Percentiles rank a stretch among this genome's conserved stretches.
Evolutionary conservation across 2,113 vertebrate genomes (phyloP).

Genomic region (Regulus satrapa): DNA sequence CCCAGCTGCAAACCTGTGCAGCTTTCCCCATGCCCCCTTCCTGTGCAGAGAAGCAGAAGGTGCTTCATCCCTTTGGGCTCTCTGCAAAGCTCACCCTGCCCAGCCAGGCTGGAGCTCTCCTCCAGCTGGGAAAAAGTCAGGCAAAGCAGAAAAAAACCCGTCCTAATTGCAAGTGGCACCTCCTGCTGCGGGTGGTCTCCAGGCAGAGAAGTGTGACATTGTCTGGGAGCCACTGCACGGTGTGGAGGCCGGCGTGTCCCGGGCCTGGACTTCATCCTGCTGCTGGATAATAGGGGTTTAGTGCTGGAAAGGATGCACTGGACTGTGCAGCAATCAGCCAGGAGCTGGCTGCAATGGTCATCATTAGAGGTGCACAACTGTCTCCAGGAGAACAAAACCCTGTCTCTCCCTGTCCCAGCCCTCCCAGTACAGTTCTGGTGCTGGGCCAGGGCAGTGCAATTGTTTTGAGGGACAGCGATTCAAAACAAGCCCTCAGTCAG

Average conservation of each 20-base stretch:
- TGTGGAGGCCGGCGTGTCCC: not conserved
- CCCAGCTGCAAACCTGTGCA: not conserved
- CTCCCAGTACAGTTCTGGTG: not conserved
- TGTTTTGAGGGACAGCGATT: not conserved
- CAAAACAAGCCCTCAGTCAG: not conserved
- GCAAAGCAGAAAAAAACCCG: not conserved
- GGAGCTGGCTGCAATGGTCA: not conserved
- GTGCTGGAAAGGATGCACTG: not conserved
- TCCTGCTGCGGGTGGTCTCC: not conserved
- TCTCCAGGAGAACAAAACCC: not conserved
- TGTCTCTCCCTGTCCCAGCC: not conserved
- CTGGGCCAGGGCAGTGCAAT: not conserved
- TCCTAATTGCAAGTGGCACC: constrained; percentile 55
- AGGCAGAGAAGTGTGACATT: not conserved
- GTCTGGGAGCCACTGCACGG: not conserved
- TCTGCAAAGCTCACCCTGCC: not conserved
- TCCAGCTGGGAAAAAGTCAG: not conserved
- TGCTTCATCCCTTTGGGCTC: not conserved
- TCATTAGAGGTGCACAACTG: constrained; percentile 4
- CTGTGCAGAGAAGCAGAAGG: not conserved
- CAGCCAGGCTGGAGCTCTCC: not conserved
- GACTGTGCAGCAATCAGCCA: constrained; percentile 7
- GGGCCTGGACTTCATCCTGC: not conserved
- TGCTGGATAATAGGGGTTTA: not conserved
- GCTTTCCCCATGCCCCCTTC: not conserved